These are phyloP conservation scores for Ophion slaviceki DNA, from an alignment of 2,888 invertebrate species.

Conservation along the genomic window DNA sequence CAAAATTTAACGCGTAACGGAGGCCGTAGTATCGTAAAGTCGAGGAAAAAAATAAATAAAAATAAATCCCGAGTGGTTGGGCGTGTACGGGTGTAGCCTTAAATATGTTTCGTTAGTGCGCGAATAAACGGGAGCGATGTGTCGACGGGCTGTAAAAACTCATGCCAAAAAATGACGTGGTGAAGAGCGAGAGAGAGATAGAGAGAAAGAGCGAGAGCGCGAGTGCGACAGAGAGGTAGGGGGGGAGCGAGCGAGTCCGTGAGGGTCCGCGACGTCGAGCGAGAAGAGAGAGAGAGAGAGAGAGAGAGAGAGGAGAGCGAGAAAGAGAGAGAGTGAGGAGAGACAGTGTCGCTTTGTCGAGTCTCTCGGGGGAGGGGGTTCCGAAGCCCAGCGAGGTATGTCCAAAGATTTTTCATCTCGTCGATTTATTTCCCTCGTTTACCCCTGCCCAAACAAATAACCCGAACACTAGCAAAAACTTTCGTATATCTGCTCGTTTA, in stretches of 20 bases:
- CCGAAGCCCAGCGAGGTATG: constrained; percentile 63
- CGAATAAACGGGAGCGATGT: constrained; percentile 68
- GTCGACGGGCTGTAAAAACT: constrained; percentile 72
- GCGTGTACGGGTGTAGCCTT: background rate
- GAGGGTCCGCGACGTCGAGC: background rate
- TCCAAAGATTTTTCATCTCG: constrained; percentile 38
- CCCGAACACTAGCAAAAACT: background rate
- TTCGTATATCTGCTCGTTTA: background rate
- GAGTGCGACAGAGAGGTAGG: constrained; percentile 67
- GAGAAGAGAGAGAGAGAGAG: constrained; percentile 11
- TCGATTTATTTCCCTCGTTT: constrained; percentile 25
- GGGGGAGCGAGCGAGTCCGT: constrained; percentile 57
- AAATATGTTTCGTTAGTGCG: constrained; percentile 46
- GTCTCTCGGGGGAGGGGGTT: constrained; percentile 58
- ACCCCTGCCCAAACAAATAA: background rate
- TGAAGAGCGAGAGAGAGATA: constrained; percentile 68
- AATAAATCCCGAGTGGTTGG: constrained; percentile 69
- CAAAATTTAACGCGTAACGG: constrained; percentile 70
- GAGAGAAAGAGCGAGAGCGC: constrained; percentile 8
- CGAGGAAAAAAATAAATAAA: constrained; percentile 36
- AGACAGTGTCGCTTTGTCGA: constrained; percentile 65
- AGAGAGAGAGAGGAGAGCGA: too few relatives aligned
- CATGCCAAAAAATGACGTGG: constrained; percentile 78
- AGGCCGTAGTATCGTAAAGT: constrained; percentile 21
- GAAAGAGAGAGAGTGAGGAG: constrained; percentile 10